phyloP scores from a whole-genome alignment of 2,888 invertebrate genomes.

The Scelioninae gen. 2 region DNA sequence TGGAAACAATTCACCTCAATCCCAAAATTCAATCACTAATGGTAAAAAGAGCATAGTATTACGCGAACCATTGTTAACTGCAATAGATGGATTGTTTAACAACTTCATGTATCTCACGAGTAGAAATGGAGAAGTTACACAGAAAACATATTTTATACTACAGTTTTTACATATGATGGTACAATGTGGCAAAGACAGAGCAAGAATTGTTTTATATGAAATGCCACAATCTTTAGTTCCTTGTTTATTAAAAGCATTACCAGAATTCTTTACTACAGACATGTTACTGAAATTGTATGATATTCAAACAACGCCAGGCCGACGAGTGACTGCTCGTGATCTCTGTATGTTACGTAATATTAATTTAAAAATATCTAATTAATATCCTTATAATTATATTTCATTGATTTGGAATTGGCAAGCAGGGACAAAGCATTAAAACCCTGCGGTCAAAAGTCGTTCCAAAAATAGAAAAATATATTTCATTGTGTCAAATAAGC shows the following conservation, averaged over 20 bases:
- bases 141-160: conserved; percentile 89
- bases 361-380: conserved; percentile 79
- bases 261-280: conserved; percentile 85
- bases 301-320: conserved; percentile 83
- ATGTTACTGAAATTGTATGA: conserved; percentile 88
- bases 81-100: conserved; percentile 83
- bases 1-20: conserved; percentile 73
- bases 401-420: too few relatives aligned
- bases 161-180: conserved; percentile 86
- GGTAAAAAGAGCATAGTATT: conserved; percentile 74
- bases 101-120: conserved; percentile 84
- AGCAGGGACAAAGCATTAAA: too few relatives aligned
- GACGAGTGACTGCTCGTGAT: conserved; percentile 91
- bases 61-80: conserved; percentile 81
- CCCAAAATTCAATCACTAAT: conserved; percentile 66
- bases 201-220: conserved; percentile 83
- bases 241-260: conserved; percentile 87
- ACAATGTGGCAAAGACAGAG: conserved; percentile 84
- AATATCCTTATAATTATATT: too few relatives aligned
- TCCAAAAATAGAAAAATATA: too few relatives aligned
- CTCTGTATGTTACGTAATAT: conserved; percentile 91
- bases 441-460: too few relatives aligned
- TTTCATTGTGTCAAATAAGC: too few relatives aligned
- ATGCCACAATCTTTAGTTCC: conserved; percentile 87
- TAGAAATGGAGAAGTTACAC: conserved; percentile 86